These are phyloP conservation scores for Muscina levida DNA, from an alignment of 2,888 invertebrate species.

Conservation along the genomic window DNA sequence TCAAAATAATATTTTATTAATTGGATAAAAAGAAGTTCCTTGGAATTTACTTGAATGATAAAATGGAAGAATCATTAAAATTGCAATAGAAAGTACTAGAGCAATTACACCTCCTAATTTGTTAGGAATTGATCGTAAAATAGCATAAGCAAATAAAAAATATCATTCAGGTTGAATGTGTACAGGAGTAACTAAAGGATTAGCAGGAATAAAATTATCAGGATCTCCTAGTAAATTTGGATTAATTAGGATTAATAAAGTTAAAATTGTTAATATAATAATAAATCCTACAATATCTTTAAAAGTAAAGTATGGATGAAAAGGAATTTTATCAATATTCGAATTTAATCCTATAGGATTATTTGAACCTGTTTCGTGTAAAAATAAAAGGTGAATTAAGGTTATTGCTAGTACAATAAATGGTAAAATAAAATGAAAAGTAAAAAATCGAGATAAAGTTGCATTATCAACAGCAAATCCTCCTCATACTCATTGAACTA, in stretches of 20 bases:
- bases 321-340: conserved; percentile 85
- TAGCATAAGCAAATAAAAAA: conserved; percentile 90
- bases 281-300: conserved; percentile 85
- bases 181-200: conserved; percentile 82
- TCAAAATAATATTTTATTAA: conserved; percentile 84
- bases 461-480: conserved; percentile 88
- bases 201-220: conserved; percentile 85
- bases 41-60: too few relatives aligned
- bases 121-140: conserved; percentile 83
- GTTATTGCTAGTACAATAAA: conserved; percentile 84
- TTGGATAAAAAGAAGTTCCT: conserved; percentile 82
- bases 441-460: conserved; percentile 87
- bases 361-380: conserved; percentile 86
- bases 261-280: conserved; percentile 81
- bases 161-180: conserved; percentile 94
- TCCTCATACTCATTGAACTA: conserved; percentile 88
- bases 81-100: conserved; percentile 83
- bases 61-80: conserved; percentile 84
- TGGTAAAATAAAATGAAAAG: conserved; percentile 87
- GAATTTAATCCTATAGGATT: conserved; percentile 85
- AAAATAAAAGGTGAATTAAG: conserved; percentile 84
- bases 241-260: conserved; percentile 81
- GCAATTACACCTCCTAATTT: conserved; percentile 86
- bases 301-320: conserved; percentile 84
- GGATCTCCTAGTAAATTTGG: conserved; percentile 85